phyloP scores from a whole-genome alignment of 2,113 vertebrate species.

The Smithornis capensis region DNA sequence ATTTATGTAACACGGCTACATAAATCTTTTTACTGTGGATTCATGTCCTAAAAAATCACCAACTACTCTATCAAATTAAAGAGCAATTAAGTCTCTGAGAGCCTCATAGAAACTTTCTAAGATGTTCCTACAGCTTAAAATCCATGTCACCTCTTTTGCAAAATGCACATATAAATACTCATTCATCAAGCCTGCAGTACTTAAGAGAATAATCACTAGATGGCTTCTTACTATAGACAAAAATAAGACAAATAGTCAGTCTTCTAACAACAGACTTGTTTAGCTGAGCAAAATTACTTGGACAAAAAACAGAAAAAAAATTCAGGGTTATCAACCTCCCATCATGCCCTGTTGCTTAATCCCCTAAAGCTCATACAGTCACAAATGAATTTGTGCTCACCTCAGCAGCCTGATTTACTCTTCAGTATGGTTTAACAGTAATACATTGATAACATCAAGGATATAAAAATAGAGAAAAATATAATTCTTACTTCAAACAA shows the following conservation, averaged over 20 bases:
- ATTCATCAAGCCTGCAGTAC: not conserved
- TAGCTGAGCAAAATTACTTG: not conserved
- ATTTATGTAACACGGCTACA: not conserved
- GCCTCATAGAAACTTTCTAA: not conserved
- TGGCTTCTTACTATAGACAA: not conserved
- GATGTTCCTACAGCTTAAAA: not conserved
- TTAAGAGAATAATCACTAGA: not conserved
- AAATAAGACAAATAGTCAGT: not conserved
- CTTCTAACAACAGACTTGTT: not conserved
- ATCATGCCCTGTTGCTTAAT: not conserved
- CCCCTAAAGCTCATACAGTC: no score
- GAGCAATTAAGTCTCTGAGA: not conserved
- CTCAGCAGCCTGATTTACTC: not conserved
- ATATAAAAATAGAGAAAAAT: not conserved
- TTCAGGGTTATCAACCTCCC: not conserved
- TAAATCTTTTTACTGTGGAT: not conserved
- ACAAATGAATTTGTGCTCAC: not conserved
- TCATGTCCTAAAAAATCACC: not conserved
- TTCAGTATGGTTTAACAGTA: not conserved
- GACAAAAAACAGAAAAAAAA: not conserved
- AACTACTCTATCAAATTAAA: not conserved
- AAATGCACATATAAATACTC: not conserved
- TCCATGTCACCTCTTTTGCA: not conserved
- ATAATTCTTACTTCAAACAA: rapidly evolving
- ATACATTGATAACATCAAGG: not conserved